These are phyloP conservation scores for Erpobdella octoculata DNA, from an alignment of 2,888 invertebrate species.

Conservation along the genomic window DNA sequence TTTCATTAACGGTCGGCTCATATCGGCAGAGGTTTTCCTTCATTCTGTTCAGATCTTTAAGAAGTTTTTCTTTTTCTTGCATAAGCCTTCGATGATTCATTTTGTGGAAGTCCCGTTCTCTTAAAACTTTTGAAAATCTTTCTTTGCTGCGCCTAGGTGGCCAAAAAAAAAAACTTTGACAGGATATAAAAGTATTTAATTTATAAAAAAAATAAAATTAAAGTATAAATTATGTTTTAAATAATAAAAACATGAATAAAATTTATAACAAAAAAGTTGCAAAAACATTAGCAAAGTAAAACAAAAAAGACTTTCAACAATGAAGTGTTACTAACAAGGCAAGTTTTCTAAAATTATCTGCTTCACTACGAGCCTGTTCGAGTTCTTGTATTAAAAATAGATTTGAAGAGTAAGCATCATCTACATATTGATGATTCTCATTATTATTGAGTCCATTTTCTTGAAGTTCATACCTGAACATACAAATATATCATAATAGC, in stretches of 20 bases:
- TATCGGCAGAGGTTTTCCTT: conserved; percentile 50
- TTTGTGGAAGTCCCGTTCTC: conserved; percentile 52
- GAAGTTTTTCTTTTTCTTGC: conserved; percentile 52
- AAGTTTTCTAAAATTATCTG: conserved; percentile 47
- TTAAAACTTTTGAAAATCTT: conserved; percentile 50
- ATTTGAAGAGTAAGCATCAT: conserved; percentile 49
- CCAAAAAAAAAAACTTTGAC: too few species aligned
- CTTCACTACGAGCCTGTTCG: conserved; percentile 46
- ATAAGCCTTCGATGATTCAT: conserved; percentile 50
- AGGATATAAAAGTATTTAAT: too few species aligned
- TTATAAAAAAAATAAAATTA: too few species aligned
- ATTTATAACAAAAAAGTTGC: too few species aligned
- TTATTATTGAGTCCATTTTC: conserved; percentile 47
- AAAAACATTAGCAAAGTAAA: too few species aligned
- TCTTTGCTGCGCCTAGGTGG: conserved; percentile 53
- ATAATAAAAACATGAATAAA: too few species aligned
- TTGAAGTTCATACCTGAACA: conserved; percentile 50
- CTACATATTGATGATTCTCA: conserved; percentile 47
- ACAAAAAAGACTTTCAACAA: too few species aligned
- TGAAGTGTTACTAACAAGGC: conserved; percentile 50
- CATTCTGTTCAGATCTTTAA: conserved; percentile 50
- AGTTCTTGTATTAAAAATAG: conserved; percentile 48
- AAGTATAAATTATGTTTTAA: too few species aligned
- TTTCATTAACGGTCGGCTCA: conserved; percentile 49
- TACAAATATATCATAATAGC: neutral